phyloP scores from a whole-genome alignment of 2,888 invertebrate genomes.

The Tetropium fuscum region DNA sequence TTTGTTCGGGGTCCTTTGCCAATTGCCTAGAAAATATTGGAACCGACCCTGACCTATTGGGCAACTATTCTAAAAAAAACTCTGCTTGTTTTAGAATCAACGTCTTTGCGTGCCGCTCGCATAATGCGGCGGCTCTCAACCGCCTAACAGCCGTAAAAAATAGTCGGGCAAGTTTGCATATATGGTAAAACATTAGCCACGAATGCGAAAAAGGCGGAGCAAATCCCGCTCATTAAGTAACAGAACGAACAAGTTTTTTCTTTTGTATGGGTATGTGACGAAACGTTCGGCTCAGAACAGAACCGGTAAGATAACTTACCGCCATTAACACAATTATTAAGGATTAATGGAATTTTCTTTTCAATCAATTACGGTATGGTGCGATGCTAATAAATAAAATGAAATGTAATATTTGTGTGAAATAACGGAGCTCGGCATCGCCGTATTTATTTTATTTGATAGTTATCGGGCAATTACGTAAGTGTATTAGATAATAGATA shows the following conservation, averaged over 20 bases:
- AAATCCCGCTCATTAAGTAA: neutral
- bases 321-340: neutral
- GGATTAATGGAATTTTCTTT: neutral
- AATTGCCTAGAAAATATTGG: too few species aligned
- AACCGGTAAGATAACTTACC: neutral
- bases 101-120: too few species aligned
- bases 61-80: too few species aligned
- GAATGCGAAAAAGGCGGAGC: neutral
- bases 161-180: slow-evolving; percentile 15
- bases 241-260: slow-evolving; percentile 2
- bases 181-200: slow-evolving; percentile 17
- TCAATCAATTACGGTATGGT: neutral
- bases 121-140: slow-evolving; percentile 7
- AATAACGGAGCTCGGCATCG: too few species aligned
- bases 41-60: too few species aligned
- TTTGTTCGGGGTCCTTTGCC: too few species aligned
- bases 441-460: neutral
- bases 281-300: too few species aligned
- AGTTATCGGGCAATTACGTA: neutral
- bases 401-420: neutral
- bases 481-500: neutral
- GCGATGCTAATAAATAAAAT: neutral
- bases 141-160: slow-evolving; percentile 8
- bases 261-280: neutral
- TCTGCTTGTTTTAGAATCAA: too few species aligned